Percentiles rank a stretch among this genome's conserved stretches.
These are phyloP conservation scores for Euschistus heros DNA, from an alignment of 1,140 invertebrate species.

Conservation along the genomic window DNA sequence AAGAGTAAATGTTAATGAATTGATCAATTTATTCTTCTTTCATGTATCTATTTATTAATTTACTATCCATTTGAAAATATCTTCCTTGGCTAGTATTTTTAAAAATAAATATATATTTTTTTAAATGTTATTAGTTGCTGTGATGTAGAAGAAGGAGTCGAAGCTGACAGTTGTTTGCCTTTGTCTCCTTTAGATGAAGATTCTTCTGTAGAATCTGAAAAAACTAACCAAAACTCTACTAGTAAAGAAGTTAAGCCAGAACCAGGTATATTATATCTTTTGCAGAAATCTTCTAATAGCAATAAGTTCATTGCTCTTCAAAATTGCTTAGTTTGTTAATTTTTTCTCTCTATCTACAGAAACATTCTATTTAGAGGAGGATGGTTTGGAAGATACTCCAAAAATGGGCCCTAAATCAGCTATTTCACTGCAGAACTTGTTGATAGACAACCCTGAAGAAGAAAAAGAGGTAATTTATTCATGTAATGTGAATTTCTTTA, in stretches of 20 bases:
- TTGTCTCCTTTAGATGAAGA: constrained; percentile 55
- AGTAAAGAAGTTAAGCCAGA: constrained; percentile 34
- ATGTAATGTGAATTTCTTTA: too few species aligned
- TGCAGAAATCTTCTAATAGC: neutral
- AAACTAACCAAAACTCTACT: constrained; percentile 23
- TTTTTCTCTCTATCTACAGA: neutral
- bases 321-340: neutral
- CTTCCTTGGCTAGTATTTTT: too few species aligned
- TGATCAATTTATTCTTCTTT: too few species aligned
- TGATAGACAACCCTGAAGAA: constrained; percentile 25
- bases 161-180: constrained; percentile 33
- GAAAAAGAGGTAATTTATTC: constrained; percentile 20
- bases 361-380: constrained; percentile 22
- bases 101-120: too few species aligned
- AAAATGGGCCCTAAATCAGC: constrained; percentile 22
- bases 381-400: constrained; percentile 8
- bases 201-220: constrained; percentile 43
- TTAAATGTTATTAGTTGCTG: constrained; percentile 1
- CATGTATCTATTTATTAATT: too few species aligned
- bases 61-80: too few species aligned
- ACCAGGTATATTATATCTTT: constrained; percentile 16
- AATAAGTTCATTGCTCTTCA: neutral
- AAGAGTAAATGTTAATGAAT: too few species aligned
- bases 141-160: constrained; percentile 27
- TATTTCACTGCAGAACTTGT: constrained; percentile 22